Conservation (phyloP, 2,113 vertebrate genomes). For the Pedionomus torquatus region DNA sequence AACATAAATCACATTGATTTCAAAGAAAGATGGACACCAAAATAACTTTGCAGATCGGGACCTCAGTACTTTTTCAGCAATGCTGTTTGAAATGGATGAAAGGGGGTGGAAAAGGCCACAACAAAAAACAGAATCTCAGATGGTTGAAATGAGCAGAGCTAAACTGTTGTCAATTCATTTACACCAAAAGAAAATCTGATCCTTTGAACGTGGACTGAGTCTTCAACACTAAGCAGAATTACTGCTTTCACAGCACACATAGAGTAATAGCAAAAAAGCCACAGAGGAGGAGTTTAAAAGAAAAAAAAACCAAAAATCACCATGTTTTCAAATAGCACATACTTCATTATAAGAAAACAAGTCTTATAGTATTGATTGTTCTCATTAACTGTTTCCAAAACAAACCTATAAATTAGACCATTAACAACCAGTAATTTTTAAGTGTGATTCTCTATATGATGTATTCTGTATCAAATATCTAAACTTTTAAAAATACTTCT, state of each 20-base stretch:
- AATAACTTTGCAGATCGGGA: not conserved
- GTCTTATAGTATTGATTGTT: not conserved
- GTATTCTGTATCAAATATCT: not conserved
- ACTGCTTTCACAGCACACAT: not conserved
- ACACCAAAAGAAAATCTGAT: not conserved
- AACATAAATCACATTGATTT: not conserved
- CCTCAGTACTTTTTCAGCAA: not conserved
- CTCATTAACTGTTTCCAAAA: not conserved
- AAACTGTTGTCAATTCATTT: not conserved
- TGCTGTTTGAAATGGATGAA: not conserved
- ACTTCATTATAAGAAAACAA: not conserved
- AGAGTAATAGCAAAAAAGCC: not conserved
- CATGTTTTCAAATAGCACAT: not conserved
- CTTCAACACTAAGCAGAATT: not conserved
- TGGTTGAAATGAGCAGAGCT: not conserved
- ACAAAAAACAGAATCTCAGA: not conserved
- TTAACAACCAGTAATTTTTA: not conserved
- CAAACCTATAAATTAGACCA: not conserved
- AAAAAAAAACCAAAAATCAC: not conserved
- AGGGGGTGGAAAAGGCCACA: not conserved
- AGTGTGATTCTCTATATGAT: not conserved
- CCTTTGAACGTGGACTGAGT: not conserved
- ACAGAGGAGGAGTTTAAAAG: not conserved
- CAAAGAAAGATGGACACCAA: not conserved
- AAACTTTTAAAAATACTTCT: not conserved